A percentile compares a stretch with the other conserved stretches of the same genome.
Conservation (phyloP, 2,888 invertebrate genomes). For the Drosophila infuscata region DNA sequence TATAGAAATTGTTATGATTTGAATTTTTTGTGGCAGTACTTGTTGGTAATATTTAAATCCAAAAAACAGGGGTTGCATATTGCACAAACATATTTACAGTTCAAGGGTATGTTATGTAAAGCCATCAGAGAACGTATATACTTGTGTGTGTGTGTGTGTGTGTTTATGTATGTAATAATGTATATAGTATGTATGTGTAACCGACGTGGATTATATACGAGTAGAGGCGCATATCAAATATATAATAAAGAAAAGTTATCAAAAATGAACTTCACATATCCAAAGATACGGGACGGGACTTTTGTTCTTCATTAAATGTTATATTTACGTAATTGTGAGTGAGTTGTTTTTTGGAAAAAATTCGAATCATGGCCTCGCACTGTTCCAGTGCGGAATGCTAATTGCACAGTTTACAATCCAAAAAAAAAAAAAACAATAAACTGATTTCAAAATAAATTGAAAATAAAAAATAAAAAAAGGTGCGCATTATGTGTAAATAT, state of each 20-base stretch:
- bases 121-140: slow-evolving; percentile 66
- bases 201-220: slow-evolving; percentile 51
- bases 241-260: slow-evolving; percentile 70
- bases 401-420: slow-evolving; percentile 31
- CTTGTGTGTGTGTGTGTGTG: slow-evolving; percentile 33
- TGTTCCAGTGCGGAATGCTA: slow-evolving; percentile 40
- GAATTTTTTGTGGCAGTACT: slow-evolving; percentile 37
- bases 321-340: slow-evolving; percentile 16
- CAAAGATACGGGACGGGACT: slow-evolving; percentile 60
- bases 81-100: slow-evolving; percentile 84
- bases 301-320: slow-evolving; percentile 30
- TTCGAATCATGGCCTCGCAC: slow-evolving; percentile 38
- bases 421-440: slow-evolving; percentile 24
- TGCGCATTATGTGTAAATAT: slow-evolving; percentile 31
- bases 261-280: slow-evolving; percentile 66
- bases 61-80: slow-evolving; percentile 80
- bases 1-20: slow-evolving; percentile 4
- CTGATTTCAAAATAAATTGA: slow-evolving; percentile 7
- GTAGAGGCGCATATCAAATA: slow-evolving; percentile 71
- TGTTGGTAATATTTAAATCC: slow-evolving; percentile 32
- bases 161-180: slow-evolving; percentile 14
- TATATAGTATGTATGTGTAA: slow-evolving; percentile 26
- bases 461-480: slow-evolving; percentile 18
- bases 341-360: slow-evolving; percentile 12
- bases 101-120: slow-evolving; percentile 64